These are phyloP conservation scores for Neoitamus cyanurus DNA, from an alignment of 2,888 invertebrate genomes.

Conservation along the genomic window DNA sequence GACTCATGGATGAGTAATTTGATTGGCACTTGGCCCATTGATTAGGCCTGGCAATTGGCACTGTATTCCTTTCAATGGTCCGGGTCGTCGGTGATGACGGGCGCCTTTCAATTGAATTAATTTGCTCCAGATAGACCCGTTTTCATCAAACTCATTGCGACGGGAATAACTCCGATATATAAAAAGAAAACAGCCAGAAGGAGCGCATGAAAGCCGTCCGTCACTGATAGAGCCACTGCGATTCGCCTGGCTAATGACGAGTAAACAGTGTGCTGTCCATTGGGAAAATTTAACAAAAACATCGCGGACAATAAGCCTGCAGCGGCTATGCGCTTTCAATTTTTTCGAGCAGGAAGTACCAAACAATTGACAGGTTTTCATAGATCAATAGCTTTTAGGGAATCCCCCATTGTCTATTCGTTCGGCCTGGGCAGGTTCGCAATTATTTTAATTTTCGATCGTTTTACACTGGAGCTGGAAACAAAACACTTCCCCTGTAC, in stretches of 20 bases:
- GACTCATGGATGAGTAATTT: slow-evolving; percentile 49
- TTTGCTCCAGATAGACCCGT: slow-evolving; percentile 25
- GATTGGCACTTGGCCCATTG: slow-evolving; percentile 49
- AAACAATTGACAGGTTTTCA: slow-evolving; percentile 37
- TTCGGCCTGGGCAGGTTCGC: neutral
- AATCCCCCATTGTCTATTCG: slow-evolving; percentile 17
- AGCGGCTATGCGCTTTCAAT: neutral
- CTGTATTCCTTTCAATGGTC: slow-evolving; percentile 6
- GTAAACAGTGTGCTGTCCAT: neutral
- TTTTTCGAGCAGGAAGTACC: slow-evolving; percentile 32
- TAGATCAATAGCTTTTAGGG: slow-evolving; percentile 7
- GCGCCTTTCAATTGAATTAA: slow-evolving; percentile 40
- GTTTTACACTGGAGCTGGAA: neutral
- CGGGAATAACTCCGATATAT: neutral
- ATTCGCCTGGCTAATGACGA: slow-evolving; percentile 37
- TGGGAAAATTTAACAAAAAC: slow-evolving; percentile 17
- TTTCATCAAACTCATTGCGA: slow-evolving; percentile 13
- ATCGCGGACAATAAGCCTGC: neutral
- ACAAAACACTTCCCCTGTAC: neutral
- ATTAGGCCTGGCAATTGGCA: slow-evolving; percentile 29
- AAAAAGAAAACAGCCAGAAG: neutral
- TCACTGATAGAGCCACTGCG: neutral
- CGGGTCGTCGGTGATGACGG: neutral
- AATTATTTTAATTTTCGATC: slow-evolving; percentile 16
- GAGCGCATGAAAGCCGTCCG: slow-evolving; percentile 26